These are phyloP conservation scores for Pseudonaja textilis DNA, from an alignment of 2,113 vertebrate genomes.

Conservation along the genomic window DNA sequence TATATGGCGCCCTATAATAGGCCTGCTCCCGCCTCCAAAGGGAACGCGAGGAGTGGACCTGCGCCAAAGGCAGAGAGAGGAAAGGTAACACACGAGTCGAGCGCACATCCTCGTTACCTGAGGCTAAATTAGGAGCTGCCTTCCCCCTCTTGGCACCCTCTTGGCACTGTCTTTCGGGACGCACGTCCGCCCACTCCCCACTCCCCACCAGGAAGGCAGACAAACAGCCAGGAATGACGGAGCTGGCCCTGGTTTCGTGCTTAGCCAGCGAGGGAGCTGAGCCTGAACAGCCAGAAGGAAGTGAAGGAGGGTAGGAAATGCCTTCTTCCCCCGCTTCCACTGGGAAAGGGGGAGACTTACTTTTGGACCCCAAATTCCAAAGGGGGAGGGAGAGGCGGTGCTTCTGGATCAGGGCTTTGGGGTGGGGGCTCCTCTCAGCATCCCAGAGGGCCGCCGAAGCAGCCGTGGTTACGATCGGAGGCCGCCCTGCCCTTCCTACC, in stretches of 20 bases:
- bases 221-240: no score
- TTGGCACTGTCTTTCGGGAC: no score
- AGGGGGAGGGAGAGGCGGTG: no score
- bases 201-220: not conserved
- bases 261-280: not conserved
- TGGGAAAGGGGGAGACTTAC: not conserved
- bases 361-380: not conserved
- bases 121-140: no score
- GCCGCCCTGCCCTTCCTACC: slow-evolving; percentile 63
- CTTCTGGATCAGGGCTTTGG: not conserved
- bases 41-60: not conserved
- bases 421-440: not conserved
- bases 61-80: not conserved
- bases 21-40: not conserved
- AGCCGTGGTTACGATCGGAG: not conserved
- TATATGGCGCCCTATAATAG: not conserved
- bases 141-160: not conserved
- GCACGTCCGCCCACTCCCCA: not conserved
- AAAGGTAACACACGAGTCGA: not conserved
- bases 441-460: not conserved
- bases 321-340: no score
- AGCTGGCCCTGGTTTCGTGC: not conserved
- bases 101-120: not conserved
- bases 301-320: not conserved
- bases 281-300: no score